Evolutionary conservation across 2,797 vertebrate species (phyloP), one percentile per base, ranked within the genome.

Genomic region (Hafferia zeledoni): DNA sequence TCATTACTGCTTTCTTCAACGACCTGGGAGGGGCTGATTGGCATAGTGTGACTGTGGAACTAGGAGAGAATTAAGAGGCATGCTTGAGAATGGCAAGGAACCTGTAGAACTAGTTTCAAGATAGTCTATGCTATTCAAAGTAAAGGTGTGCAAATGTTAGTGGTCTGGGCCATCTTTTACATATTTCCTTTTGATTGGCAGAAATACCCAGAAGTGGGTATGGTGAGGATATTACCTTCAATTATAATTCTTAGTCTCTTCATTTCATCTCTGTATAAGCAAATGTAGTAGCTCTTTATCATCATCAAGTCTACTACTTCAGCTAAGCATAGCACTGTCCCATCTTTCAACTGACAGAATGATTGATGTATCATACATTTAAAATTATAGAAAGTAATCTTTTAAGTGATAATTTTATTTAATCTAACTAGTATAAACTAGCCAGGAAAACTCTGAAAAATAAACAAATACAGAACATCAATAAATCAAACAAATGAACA

Each of bases 1-100:
- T 95, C 89, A 94, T 94, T 94, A 93, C 55, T 80, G 84, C 76
- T 95, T 96, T 86, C 46, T 85, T 88, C 94, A 95, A 74, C 88
- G 96, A 87, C 88, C 61, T 94, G 90, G 94, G 92, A 93, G 88
- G 78, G 77, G 77, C 47, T 89, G 81, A 53, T 12, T 55, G 43
- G 50, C 63, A 83, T 7, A 78, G 70, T 82, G 88, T 87, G 64
- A 83, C 68, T 86, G 76, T 67, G 39, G 72, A 52, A 35, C 84
- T 56, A 64, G 65, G 31, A 76, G 37, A n/a, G 47, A 89, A 85
- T 86, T 57, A 83, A 63, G 65, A 52, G 39, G 61, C 6, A 4
- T 35, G 23, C n/a, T 67, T 28, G 46, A 39, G 43, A 89, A 56
- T 11, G 24, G 18, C 75, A 72, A 64, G 13, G 33, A 87, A 89